Evolutionary conservation across 1,140 invertebrate species (phyloP), one percentile per base, ranked within the genome.

Genomic region (Achatina immaculata): DNA sequence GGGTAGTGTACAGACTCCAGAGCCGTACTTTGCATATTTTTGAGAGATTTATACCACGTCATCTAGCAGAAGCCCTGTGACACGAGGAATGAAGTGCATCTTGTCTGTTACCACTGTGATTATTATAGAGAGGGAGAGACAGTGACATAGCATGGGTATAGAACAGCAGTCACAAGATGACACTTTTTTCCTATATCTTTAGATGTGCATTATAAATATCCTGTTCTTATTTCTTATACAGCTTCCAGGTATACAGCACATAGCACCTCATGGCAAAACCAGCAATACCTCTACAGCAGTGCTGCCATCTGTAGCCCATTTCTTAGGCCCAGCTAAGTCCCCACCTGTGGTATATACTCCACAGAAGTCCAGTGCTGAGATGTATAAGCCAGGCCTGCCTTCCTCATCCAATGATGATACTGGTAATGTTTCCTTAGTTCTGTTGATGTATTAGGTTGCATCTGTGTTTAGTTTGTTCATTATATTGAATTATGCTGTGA

Each of bases 241-340:
- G 72, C 45, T 74, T 14, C 72, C 72, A 28, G 72, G 72, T 21
- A 74, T 74, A 16, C 72, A 74, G 11, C 72, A 74, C 42, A 74
- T 74, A 34, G 68, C 68, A 28, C 16, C 72, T 4, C n/a, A 31
- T 24, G 72, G 38, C 34, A 43, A 40, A 21, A 31, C 40, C n/a
- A 74, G 40, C 14, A 31, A 36, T 40, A 21, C 40, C 6, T 42
- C 72, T 21, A 48, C 6, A 36, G 45, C 72, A 19, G 72, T 51
- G 28, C 72, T 74, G 28, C 72, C 72, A 28, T 74, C 72, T 21
- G 72, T 74, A 3, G 72, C 72, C 28, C 72, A 74, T 42, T 74
- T 74, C 45, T 42, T 74, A 21, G 72, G 72, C 19, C 72, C 72
- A 14, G 72, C 72, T 28, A 74, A 74, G 45, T 74, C 72, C 19